Evolutionary conservation across 2,113 vertebrate genomes (phyloP).

Genomic region (Rhinogobius similis): DNA sequence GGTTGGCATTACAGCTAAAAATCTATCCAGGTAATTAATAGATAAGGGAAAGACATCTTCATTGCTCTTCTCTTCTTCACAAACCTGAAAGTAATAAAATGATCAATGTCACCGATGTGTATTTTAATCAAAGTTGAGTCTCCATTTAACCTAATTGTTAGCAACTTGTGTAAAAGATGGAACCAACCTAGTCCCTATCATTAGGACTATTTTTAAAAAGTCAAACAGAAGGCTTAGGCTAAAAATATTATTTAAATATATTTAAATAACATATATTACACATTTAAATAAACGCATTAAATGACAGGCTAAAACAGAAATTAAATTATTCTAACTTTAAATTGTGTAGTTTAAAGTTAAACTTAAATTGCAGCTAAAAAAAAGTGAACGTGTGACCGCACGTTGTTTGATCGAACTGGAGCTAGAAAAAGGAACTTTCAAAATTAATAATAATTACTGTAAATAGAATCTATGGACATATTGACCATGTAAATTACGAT

Average conservation of each 20-base stretch:
- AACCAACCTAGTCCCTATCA: background rate
- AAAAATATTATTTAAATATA: no score
- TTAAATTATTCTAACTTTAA: background rate
- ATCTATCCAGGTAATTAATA: constrained; percentile 97
- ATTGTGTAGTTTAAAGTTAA: background rate
- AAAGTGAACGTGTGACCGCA: background rate
- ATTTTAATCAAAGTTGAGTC: background rate
- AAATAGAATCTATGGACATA: constrained; percentile 42
- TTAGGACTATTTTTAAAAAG: background rate
- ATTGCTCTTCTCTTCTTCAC: constrained; percentile 91
- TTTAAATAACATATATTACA: no score
- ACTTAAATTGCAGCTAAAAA: background rate
- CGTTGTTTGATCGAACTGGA: constrained; percentile 2
- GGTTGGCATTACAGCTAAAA: constrained; percentile 87
- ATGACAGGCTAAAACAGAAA: background rate
- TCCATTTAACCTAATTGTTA: background rate
- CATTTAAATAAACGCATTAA: background rate
- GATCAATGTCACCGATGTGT: background rate
- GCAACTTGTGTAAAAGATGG: no score
- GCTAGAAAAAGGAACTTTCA: constrained; percentile 53
- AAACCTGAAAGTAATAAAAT: constrained; percentile 79
- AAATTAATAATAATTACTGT: constrained; percentile 84
- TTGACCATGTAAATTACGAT: constrained; percentile 79
- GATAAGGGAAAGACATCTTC: constrained; percentile 94
- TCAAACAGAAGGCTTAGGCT: no score